Percentiles rank a stretch among this genome's conserved stretches.
Evolutionary conservation across 2,888 invertebrate genomes (phyloP).

Genomic region (Lithophane leautieri): DNA sequence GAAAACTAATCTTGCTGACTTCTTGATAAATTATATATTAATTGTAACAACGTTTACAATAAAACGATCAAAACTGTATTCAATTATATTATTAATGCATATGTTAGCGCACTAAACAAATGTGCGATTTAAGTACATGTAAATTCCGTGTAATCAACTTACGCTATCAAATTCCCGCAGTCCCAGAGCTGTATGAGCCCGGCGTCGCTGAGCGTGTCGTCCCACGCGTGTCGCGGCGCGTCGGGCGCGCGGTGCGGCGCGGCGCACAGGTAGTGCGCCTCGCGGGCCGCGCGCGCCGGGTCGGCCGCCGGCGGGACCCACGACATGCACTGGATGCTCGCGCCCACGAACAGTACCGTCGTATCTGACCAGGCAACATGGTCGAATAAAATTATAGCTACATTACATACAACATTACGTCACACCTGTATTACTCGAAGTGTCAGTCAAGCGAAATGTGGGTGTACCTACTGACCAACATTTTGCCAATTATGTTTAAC

Average conservation of each 20-base stretch:
- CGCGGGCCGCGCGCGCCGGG: constrained; percentile 50
- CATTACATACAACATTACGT: not conserved
- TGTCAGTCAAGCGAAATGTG: not conserved
- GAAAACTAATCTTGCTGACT: not conserved
- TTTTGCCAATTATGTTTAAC: not conserved
- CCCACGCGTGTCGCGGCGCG: constrained; percentile 81
- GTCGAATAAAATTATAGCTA: not conserved
- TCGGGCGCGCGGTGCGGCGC: constrained; percentile 88
- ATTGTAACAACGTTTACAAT: not conserved
- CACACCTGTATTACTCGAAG: not conserved
- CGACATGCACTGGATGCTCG: constrained; percentile 89
- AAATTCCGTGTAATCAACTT: constrained; percentile 51
- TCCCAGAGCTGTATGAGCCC: constrained; percentile 94
- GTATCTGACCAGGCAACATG: constrained; percentile 27
- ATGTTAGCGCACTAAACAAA: not conserved
- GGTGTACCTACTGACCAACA: not conserved
- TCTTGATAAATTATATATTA: not conserved
- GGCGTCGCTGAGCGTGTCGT: constrained; percentile 80
- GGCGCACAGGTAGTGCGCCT: constrained; percentile 91
- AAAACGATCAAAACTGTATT: not conserved
- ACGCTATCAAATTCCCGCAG: constrained; percentile 86
- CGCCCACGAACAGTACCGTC: constrained; percentile 87
- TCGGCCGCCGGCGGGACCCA: constrained; percentile 84
- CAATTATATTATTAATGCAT: not conserved
- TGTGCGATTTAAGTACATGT: not conserved